A percentile compares a stretch with the other conserved stretches of the same genome.
Evolutionary conservation across 2,888 invertebrate species (phyloP).

Genomic region (Diloba caeruleocephala): DNA sequence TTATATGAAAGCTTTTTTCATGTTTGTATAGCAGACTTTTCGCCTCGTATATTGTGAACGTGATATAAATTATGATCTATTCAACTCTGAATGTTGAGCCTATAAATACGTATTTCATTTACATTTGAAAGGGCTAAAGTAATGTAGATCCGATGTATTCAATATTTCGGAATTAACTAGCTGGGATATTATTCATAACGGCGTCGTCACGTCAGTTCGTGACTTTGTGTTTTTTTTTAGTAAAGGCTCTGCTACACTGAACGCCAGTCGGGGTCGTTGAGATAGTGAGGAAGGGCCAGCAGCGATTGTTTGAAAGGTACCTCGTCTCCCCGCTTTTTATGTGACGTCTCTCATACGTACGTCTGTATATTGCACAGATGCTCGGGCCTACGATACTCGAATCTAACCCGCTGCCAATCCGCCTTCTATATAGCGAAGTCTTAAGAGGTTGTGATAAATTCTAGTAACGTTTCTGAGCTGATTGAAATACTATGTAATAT

Average conservation of each 20-base stretch:
- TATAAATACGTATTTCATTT: slow-evolving; percentile 38
- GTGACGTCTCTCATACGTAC: too few relatives aligned
- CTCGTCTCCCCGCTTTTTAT: too few relatives aligned
- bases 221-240: background rate
- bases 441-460: too few relatives aligned
- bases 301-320: too few relatives aligned
- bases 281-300: too few relatives aligned
- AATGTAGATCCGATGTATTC: slow-evolving; percentile 40
- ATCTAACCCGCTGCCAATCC: too few relatives aligned
- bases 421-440: too few relatives aligned
- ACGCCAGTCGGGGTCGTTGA: too few relatives aligned
- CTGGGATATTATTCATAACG: slow-evolving; percentile 11
- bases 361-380: too few relatives aligned
- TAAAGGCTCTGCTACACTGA: background rate
- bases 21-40: slow-evolving; percentile 5
- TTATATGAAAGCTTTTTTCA: slow-evolving; percentile 19
- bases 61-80: slow-evolving; percentile 22
- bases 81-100: slow-evolving; percentile 17
- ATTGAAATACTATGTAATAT: too few relatives aligned
- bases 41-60: background rate
- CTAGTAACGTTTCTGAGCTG: too few relatives aligned
- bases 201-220: slow-evolving; percentile 22
- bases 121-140: slow-evolving; percentile 38
- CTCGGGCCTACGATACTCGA: too few relatives aligned
- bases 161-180: slow-evolving; percentile 32